Evolutionary conservation across 2,113 vertebrate species (phyloP).

Genomic region (Amblyornis subalaris): DNA sequence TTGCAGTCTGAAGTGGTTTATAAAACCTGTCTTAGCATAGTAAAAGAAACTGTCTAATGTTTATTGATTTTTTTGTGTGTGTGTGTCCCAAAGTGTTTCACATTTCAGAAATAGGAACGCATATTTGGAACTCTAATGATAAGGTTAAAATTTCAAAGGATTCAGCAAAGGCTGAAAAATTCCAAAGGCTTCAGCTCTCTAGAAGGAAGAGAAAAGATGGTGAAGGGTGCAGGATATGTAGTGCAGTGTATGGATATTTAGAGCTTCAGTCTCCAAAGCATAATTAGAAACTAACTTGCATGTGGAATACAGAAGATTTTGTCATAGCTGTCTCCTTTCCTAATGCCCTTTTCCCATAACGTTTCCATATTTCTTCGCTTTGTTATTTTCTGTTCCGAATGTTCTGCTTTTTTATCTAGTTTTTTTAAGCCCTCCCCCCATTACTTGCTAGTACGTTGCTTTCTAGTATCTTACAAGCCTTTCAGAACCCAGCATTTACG

Average conservation of each 20-base stretch:
- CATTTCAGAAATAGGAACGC: not conserved
- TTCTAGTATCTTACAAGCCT: not conserved
- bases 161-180: not conserved
- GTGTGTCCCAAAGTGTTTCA: not conserved
- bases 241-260: not conserved
- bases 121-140: not conserved
- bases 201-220: not conserved
- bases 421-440: rapidly evolving
- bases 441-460: not conserved
- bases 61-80: not conserved
- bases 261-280: not conserved
- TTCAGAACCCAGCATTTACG: not conserved
- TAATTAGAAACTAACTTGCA: not conserved
- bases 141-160: not conserved
- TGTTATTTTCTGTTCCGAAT: not conserved
- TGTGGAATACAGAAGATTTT: not conserved
- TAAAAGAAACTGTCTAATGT: not conserved
- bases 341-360: not conserved
- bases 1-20: not conserved
- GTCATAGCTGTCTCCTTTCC: not conserved
- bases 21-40: not conserved
- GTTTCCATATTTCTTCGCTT: not conserved
- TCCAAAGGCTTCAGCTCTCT: too few relatives aligned
- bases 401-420: not conserved
- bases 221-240: not conserved